Evolutionary conservation across 2,888 invertebrate species (phyloP).

Genomic region (Pyrrhosoma nymphula): DNA sequence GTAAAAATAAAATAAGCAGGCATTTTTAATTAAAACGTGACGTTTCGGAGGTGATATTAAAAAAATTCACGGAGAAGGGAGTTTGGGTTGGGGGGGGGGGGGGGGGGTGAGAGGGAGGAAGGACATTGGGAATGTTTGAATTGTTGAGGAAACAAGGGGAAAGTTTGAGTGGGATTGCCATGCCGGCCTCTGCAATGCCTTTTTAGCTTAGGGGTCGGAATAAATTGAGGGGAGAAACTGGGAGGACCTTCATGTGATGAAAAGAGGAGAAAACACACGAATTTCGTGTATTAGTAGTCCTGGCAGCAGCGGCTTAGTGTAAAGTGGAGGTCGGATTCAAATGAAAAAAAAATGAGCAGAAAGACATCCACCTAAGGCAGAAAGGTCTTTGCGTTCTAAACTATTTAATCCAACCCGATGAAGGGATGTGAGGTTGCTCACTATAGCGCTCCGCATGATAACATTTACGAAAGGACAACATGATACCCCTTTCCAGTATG

Average conservation of each 20-base stretch:
- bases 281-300: background rate
- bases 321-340: background rate
- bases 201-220: background rate
- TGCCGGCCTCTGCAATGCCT: background rate
- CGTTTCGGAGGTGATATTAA: background rate
- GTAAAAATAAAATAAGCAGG: background rate
- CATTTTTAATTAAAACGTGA: conserved; percentile 20
- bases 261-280: background rate
- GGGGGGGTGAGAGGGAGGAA: background rate
- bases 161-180: background rate
- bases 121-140: conserved; percentile 1
- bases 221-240: background rate
- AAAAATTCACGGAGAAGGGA: background rate
- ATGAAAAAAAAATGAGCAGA: background rate
- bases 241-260: background rate
- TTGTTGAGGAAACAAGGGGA: background rate
- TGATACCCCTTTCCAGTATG: no score
- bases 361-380: background rate
- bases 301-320: background rate
- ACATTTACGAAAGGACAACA: background rate
- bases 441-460: no score
- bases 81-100: no score
- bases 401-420: no score
- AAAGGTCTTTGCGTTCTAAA: background rate
- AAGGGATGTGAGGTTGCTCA: no score